A percentile compares a stretch with the other conserved stretches of the same genome.
Conservation (phyloP, 2,113 vertebrate genomes). For the Cervus canadensis region DNA sequence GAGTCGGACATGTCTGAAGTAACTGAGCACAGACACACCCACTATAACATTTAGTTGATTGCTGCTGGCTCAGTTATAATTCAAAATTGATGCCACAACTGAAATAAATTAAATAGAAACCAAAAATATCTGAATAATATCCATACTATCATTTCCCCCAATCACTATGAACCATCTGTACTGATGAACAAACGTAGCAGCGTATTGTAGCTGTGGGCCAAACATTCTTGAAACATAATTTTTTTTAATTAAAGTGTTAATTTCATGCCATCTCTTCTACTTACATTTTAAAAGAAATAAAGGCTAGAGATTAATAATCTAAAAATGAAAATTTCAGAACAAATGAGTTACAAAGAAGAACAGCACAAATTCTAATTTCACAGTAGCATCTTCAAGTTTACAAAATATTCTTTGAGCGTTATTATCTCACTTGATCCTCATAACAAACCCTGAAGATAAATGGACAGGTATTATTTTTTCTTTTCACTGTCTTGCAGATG, state of each 20-base stretch:
- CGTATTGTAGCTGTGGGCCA: neutral
- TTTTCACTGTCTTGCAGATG: neutral
- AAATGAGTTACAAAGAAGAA: neutral
- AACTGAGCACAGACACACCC: neutral
- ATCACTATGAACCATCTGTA: neutral
- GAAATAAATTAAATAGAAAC: neutral
- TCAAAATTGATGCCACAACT: neutral
- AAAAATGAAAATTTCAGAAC: neutral
- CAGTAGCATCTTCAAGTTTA: neutral
- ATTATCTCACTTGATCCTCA: neutral
- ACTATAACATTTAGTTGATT: neutral
- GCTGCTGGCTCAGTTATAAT: neutral
- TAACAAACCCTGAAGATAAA: neutral
- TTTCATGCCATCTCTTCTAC: neutral
- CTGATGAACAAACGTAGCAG: neutral
- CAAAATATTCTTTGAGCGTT: neutral
- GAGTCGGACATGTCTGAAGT: neutral
- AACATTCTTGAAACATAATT: neutral
- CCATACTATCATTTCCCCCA: neutral
- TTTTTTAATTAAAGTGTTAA: neutral
- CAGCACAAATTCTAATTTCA: neutral
- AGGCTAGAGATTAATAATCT: neutral
- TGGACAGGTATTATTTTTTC: neutral
- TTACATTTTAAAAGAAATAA: constrained; percentile 12
- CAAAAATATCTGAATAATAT: neutral